These are phyloP conservation scores for Pteronura brasiliensis DNA, from an alignment of 2,113 vertebrate species.

Conservation along the genomic window DNA sequence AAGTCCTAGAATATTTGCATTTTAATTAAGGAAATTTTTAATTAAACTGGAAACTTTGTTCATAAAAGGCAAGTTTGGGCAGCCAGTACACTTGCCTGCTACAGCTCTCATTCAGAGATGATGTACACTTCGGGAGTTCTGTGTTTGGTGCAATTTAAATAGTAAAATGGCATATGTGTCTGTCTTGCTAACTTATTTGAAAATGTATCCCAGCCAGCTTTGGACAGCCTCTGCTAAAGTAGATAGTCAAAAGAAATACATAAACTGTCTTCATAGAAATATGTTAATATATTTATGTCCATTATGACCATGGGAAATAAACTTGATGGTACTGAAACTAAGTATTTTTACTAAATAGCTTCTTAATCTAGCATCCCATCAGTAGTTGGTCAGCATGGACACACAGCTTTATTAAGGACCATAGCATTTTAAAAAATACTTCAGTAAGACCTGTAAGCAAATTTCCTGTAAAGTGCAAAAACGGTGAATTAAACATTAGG, in stretches of 20 bases:
- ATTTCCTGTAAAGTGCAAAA: not conserved
- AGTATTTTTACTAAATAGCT: not conserved
- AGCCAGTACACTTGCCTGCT: constrained; percentile 73
- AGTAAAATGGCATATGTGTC: constrained; percentile 50
- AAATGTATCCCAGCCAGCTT: constrained; percentile 54
- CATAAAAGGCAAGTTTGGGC: constrained; percentile 79
- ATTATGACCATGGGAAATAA: not conserved
- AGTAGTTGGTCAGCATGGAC: not conserved
- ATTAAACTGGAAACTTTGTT: constrained; percentile 84
- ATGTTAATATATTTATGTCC: not conserved
- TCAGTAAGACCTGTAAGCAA: not conserved
- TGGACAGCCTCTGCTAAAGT: not conserved
- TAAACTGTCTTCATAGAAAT: not conserved
- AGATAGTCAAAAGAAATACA: not conserved
- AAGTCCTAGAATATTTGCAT: constrained; percentile 86
- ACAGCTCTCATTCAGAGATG: constrained; percentile 71
- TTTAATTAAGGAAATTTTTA: constrained; percentile 85
- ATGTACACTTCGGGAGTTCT: constrained; percentile 58
- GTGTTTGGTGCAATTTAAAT: constrained; percentile 64
- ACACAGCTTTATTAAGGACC: not conserved
- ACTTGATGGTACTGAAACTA: not conserved
- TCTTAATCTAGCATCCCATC: not conserved
- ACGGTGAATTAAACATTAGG: not conserved
- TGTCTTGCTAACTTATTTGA: constrained; percentile 66
- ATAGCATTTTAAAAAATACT: not conserved